Percentiles rank a stretch among this genome's conserved stretches.
Evolutionary conservation across 2,888 invertebrate species (phyloP).

Genomic region (Epirrita christyi): DNA sequence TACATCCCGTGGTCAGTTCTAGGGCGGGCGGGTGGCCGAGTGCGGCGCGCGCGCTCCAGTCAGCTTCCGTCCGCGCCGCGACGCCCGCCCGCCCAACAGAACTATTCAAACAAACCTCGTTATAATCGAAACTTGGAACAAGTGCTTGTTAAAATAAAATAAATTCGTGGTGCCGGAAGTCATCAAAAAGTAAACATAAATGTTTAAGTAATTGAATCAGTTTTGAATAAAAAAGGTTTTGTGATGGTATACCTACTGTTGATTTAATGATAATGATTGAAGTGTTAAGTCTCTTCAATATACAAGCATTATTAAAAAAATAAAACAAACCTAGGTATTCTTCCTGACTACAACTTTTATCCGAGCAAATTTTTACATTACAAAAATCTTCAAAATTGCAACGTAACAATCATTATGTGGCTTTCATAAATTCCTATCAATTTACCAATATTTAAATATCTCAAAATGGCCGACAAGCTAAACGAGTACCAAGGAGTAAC

Average conservation of each 20-base stretch:
- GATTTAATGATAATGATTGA: too few species aligned
- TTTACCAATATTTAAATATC: not conserved
- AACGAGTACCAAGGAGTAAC: conserved; percentile 91
- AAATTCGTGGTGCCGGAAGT: conserved; percentile 13
- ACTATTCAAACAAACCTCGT: conserved; percentile 30
- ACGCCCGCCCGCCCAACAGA: conserved; percentile 42
- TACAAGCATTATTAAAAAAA: too few species aligned
- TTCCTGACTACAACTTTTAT: too few species aligned
- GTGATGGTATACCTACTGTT: too few species aligned
- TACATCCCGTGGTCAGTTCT: conserved; percentile 46
- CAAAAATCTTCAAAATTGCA: too few species aligned
- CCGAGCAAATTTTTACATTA: too few species aligned
- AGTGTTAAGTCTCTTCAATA: too few species aligned
- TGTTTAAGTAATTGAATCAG: too few species aligned
- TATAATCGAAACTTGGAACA: conserved; percentile 22
- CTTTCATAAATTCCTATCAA: not conserved
- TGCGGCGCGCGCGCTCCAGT: conserved; percentile 76
- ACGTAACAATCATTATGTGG: not conserved
- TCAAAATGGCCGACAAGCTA: conserved; percentile 89
- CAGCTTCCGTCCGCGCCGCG: conserved; percentile 51
- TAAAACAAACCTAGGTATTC: too few species aligned
- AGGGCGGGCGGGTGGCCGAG: conserved; percentile 63
- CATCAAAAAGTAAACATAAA: not conserved
- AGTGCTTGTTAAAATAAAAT: conserved; percentile 20
- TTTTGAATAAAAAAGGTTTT: too few species aligned